Percentiles rank a stretch among this genome's conserved stretches.
Conservation (phyloP, 2,888 invertebrate genomes). For the Myathropa florea region DNA sequence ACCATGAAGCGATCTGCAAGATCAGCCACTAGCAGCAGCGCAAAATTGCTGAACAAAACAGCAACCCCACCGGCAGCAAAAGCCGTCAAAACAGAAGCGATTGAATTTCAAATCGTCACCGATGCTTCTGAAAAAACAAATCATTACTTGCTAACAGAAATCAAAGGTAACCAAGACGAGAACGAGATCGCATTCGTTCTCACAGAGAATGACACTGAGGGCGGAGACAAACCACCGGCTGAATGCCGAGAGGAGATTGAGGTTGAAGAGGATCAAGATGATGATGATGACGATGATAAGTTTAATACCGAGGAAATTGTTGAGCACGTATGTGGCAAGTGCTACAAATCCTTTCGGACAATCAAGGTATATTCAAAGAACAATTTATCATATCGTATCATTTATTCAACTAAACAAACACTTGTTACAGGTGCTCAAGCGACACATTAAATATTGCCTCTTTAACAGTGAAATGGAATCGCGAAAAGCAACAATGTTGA, state of each 20-base stretch:
- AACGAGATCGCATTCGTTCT: constrained; percentile 44
- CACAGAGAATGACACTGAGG: background rate
- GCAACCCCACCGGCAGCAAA: background rate
- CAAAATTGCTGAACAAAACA: constrained; percentile 2
- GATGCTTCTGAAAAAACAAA: constrained; percentile 15
- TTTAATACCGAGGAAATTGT: constrained; percentile 76
- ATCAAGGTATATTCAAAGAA: constrained; percentile 72
- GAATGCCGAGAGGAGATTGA: constrained; percentile 51
- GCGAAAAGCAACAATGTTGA: constrained; percentile 77
- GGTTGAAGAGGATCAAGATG: constrained; percentile 12
- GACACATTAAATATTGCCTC: constrained; percentile 78
- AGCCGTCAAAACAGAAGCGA: background rate
- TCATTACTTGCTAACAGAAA: constrained; percentile 52
- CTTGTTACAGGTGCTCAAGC: constrained; percentile 75
- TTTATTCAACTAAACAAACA: background rate
- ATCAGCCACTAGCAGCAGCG: background rate
- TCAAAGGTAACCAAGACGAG: constrained; percentile 39
- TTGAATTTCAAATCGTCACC: background rate
- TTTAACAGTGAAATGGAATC: constrained; percentile 77
- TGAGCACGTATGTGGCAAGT: constrained; percentile 80
- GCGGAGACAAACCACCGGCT: background rate
- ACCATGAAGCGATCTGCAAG: background rate
- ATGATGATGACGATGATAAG: constrained; percentile 44
- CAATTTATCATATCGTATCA: background rate
- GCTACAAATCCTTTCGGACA: constrained; percentile 78